Percentiles rank a stretch among this genome's conserved stretches.
phyloP scores from a whole-genome alignment of 1,140 invertebrate species.

The Aphelenchoides fujianensis region DNA sequence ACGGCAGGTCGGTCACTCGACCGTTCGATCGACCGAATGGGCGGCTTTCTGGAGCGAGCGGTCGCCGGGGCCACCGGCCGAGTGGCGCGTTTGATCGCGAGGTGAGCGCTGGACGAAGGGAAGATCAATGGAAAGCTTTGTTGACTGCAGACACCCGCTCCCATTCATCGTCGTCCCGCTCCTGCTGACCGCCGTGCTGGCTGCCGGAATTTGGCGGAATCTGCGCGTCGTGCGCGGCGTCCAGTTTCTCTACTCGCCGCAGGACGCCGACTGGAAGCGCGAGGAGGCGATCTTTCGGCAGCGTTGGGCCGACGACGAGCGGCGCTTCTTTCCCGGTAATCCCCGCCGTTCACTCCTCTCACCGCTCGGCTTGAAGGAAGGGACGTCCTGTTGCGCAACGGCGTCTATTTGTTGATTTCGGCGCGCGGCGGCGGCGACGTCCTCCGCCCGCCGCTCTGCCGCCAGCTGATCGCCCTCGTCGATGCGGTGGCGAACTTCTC shows the following conservation, averaged over 20 bases:
- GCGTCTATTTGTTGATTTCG: constrained; percentile 69
- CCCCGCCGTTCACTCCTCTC: background rate
- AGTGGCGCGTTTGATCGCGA: background rate
- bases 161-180: constrained; percentile 50
- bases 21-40: background rate
- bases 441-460: constrained; percentile 68
- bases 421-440: constrained; percentile 79
- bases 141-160: background rate
- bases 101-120: background rate
- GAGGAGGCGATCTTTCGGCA: constrained; percentile 46
- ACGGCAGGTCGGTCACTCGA: background rate
- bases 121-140: background rate
- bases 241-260: constrained; percentile 50
- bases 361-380: constrained; percentile 41
- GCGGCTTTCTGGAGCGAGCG: background rate
- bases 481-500: constrained; percentile 36
- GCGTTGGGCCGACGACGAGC: constrained; percentile 47
- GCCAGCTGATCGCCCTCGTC: constrained; percentile 36
- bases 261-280: constrained; percentile 50
- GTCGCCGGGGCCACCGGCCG: background rate
- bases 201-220: constrained; percentile 38
- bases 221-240: constrained; percentile 52
- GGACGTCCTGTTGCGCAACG: constrained; percentile 47
- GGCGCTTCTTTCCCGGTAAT: constrained; percentile 49
- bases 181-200: constrained; percentile 41